Evolutionary conservation across 1,140 invertebrate genomes (phyloP).

Genomic region (Nasonia vitripennis): DNA sequence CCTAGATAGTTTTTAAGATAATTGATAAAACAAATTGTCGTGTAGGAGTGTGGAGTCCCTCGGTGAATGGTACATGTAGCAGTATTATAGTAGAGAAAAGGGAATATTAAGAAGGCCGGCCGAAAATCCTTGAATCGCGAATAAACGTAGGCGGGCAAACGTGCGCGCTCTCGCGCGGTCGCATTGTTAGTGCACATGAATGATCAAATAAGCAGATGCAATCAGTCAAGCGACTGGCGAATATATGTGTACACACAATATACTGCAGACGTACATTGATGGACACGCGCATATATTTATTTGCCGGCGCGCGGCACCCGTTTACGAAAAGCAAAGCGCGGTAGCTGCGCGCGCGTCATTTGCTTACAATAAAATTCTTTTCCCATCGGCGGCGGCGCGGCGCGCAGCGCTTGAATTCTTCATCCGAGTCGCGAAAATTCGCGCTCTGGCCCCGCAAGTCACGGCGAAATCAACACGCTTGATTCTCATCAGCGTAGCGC

Average conservation of each 20-base stretch:
- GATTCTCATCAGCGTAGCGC: conserved; percentile 28
- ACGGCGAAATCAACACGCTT: conserved; percentile 46
- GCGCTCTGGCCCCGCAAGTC: conserved; percentile 7
- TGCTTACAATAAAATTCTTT: conserved; percentile 47
- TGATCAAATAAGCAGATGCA: conserved; percentile 41
- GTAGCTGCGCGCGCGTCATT: conserved; percentile 8
- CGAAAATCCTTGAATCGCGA: conserved; percentile 45
- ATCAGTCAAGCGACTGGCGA: conserved; percentile 41
- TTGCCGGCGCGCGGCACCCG: not conserved
- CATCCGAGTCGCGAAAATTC: conserved; percentile 22
- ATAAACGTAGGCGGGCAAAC: conserved; percentile 23
- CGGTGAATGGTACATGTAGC: too few species aligned
- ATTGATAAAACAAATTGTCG: too few species aligned
- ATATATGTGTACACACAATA: not conserved
- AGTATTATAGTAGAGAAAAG: too few species aligned
- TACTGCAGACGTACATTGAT: not conserved
- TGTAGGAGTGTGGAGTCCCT: too few species aligned
- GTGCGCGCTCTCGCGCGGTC: not conserved
- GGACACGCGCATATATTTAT: conserved; percentile 28
- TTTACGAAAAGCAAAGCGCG: not conserved
- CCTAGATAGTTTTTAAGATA: too few species aligned
- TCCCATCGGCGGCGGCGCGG: not conserved
- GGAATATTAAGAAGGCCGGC: not conserved
- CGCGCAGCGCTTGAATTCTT: conserved; percentile 18
- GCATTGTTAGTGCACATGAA: not conserved